phyloP scores from a whole-genome alignment of 2,113 vertebrate genomes.

The Dissostichus mawsoni region DNA sequence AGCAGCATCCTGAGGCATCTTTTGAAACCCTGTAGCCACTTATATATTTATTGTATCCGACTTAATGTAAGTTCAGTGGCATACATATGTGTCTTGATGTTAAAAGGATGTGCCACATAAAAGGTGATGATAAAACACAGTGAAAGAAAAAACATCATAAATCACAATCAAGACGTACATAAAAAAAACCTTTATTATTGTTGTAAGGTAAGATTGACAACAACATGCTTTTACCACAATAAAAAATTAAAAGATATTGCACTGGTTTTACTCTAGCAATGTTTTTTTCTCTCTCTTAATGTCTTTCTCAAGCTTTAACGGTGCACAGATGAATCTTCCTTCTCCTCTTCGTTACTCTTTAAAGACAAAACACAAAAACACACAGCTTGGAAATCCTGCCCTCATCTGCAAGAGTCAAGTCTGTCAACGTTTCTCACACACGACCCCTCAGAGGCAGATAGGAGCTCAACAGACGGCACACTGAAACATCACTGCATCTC shows the following conservation, averaged over 20 bases:
- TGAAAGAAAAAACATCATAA: neutral
- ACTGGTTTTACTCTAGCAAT: slow-evolving; percentile 80
- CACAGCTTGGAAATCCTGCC: slow-evolving; percentile 30
- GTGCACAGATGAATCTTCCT: slow-evolving; percentile 27
- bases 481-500: slow-evolving; percentile 8
- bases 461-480: slow-evolving; percentile 30
- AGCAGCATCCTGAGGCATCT: neutral
- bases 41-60: neutral
- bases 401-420: slow-evolving; percentile 9
- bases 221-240: slow-evolving; percentile 85
- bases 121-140: neutral
- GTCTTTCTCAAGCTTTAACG: slow-evolving; percentile 47
- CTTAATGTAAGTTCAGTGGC: neutral
- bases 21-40: neutral
- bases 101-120: slow-evolving; percentile 14
- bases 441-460: slow-evolving; percentile 6
- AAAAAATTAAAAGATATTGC: slow-evolving; percentile 85
- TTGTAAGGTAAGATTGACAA: slow-evolving; percentile 81
- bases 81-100: slow-evolving; percentile 17
- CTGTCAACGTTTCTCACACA: neutral
- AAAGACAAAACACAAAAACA: slow-evolving; percentile 48
- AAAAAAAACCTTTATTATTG: slow-evolving; percentile 83
- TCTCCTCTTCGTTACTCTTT: slow-evolving; percentile 36
- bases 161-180: slow-evolving; percentile 56
- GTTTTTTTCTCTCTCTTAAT: slow-evolving; percentile 30